Percentiles rank a stretch among this genome's conserved stretches.
These are phyloP conservation scores for Acanthosepion esculentum DNA, from an alignment of 2,888 invertebrate genomes.

Conservation along the genomic window DNA sequence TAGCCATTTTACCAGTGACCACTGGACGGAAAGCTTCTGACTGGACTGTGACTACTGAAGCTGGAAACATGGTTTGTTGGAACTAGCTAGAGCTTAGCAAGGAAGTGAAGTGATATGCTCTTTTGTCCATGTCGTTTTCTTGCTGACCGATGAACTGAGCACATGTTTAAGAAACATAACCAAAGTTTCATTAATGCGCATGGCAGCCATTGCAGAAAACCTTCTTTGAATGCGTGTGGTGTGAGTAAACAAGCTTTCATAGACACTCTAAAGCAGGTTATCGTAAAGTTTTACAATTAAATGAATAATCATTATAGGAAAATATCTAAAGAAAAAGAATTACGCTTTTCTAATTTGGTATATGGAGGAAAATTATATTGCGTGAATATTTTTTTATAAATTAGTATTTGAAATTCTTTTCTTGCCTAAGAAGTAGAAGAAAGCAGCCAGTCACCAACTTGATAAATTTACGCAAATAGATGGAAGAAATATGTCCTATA, in stretches of 20 bases:
- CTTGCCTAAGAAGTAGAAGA: too few relatives aligned
- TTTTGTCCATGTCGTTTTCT: neutral
- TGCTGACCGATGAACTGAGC: neutral
- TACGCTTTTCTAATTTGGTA: too few relatives aligned
- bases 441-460: too few relatives aligned
- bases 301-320: too few relatives aligned
- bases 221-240: neutral
- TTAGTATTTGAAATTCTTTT: too few relatives aligned
- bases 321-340: too few relatives aligned
- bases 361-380: too few relatives aligned
- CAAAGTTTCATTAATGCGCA: neutral
- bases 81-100: neutral
- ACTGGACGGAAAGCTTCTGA: neutral
- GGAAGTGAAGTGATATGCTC: neutral
- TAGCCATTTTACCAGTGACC: neutral
- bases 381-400: too few relatives aligned
- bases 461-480: too few relatives aligned
- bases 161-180: neutral
- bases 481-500: too few relatives aligned
- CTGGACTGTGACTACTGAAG: slow-evolving; percentile 16
- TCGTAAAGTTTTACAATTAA: too few relatives aligned
- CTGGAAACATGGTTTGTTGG: neutral
- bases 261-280: neutral
- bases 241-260: neutral
- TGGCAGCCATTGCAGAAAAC: slow-evolving; percentile 15